Evolutionary conservation across 2,888 invertebrate genomes (phyloP), one percentile per base, ranked within the genome.

Genomic region (Thumatha senex): DNA sequence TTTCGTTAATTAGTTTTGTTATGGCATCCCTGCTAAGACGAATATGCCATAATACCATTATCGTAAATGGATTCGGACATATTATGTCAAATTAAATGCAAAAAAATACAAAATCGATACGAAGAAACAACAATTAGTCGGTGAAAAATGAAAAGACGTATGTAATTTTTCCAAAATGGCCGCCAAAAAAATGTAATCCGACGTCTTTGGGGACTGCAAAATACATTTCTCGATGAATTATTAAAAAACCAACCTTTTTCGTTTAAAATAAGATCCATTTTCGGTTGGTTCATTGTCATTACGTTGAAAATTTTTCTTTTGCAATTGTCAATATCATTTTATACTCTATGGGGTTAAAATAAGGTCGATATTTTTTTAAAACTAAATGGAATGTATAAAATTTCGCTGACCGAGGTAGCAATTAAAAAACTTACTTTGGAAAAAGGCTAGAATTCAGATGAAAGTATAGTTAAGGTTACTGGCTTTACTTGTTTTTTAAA

Each of bases 91-190:
- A 50, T 50, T 45, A 50, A 40, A 31, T 5, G 12, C 0, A 36
- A 40, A 36, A 36, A 50, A 12, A 41, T 11, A 13, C 58, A 63
- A 61, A 53, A 59, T 59, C 56, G 46, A 66, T 64, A 49, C 67
- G 40, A 48, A 49, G 64, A 66, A 63, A 40, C 36, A 15, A 50
- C 49, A 65, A 66, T 66, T 62, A 66, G 59, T 38, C 67, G 48
- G 50, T 39, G 51, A 47, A 59, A 67, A 61, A 61, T 55, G 40
- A 61, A 57, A 67, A 61, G 50, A 50, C 46, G 31, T 35, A n/a
- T 42, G 57, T 56, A 61, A 70, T 72, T 75, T 74, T 76, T 67
- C 58, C 70, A 72, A 80, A 73, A 76, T 72, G 58, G 58, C 40
- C 1, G 1, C 40, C 36, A 48, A 58, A 60, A 63, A 63, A 62